Conservation (phyloP, 2,888 invertebrate genomes). For the Drosophila buzzatii region DNA sequence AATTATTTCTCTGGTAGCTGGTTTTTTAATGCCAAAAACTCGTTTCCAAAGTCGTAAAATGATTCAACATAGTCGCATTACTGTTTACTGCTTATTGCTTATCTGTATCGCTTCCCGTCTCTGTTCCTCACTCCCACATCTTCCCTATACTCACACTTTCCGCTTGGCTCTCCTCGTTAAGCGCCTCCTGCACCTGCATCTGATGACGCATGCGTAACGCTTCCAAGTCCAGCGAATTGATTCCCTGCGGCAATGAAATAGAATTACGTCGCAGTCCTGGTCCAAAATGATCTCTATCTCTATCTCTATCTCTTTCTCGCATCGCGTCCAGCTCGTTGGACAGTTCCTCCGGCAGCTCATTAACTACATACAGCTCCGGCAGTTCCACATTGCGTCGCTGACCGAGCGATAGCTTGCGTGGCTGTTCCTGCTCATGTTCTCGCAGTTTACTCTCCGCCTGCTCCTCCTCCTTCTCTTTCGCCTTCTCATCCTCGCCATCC, state of each 20-base stretch:
- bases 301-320: conserved; percentile 7
- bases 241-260: conserved; percentile 89
- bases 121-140: too few relatives aligned
- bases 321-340: conserved; percentile 4
- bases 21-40: conserved; percentile 35
- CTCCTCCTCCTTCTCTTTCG: not conserved
- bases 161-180: conserved; percentile 75
- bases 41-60: conserved; percentile 26
- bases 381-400: conserved; percentile 64
- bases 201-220: conserved; percentile 86
- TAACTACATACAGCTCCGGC: conserved; percentile 60
- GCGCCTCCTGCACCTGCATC: conserved; percentile 77
- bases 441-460: not conserved
- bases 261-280: conserved; percentile 88
- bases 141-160: conserved; percentile 72
- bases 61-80: not conserved
- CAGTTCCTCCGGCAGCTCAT: conserved; percentile 41
- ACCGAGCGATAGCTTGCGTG: conserved; percentile 43
- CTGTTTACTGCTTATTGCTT: not conserved
- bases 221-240: conserved; percentile 89
- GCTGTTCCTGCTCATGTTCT: not conserved
- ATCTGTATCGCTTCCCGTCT: not conserved
- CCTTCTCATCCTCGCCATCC: conserved; percentile 16
- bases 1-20: conserved; percentile 10
- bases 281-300: conserved; percentile 47